Evolutionary conservation across 2,113 vertebrate genomes (phyloP), one percentile per base, ranked within the genome.

Genomic region (Coregonus clupeaformis): DNA sequence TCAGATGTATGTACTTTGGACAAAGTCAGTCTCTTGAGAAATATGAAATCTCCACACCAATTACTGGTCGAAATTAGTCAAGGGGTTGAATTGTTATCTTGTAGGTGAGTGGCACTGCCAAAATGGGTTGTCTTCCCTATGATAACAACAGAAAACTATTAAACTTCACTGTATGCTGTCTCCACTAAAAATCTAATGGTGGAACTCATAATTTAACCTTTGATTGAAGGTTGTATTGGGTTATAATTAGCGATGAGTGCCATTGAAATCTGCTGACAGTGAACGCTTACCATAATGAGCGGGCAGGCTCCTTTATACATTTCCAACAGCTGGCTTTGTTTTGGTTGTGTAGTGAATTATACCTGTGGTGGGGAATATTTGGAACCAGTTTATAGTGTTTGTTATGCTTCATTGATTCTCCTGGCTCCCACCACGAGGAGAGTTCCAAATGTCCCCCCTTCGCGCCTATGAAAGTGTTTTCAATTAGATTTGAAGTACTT

Each of bases 401-500:
- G 76, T 85, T 77, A 72, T 64, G 29, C 86, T 74, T 86, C 72
- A 79, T 83, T 91, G 81, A 84, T 77, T 80, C 71, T 63, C 71
- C 42, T 74, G 32, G 47, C 42, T 66, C 42, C 73, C n/a, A n/a
- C 68, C 71, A 32, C 68, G 66, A 72, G 47, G 67, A 74, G 49
- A 75, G 73, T 25, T 60, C 71, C 79, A 59, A 25, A 49, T 77
- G 67, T 73, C 78, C 84, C 73, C 76, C 70, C 86, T 80, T 82
- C 77, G 80, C 77, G n/a, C 69, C 73, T 59, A 81, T 49, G 66
- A 82, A 89, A 85, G 84, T 87, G 84, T 89, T 88, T 91, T 86
- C 82, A 89, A 90, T 90, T 92, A 91, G 78, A 86, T 87, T 86
- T 86, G 77, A 90, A 92, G 89, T 89, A 20, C n/a, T n/a, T n/a